phyloP scores from a whole-genome alignment of 2,888 invertebrate genomes.

The Nematopogon swammerdamellus region DNA sequence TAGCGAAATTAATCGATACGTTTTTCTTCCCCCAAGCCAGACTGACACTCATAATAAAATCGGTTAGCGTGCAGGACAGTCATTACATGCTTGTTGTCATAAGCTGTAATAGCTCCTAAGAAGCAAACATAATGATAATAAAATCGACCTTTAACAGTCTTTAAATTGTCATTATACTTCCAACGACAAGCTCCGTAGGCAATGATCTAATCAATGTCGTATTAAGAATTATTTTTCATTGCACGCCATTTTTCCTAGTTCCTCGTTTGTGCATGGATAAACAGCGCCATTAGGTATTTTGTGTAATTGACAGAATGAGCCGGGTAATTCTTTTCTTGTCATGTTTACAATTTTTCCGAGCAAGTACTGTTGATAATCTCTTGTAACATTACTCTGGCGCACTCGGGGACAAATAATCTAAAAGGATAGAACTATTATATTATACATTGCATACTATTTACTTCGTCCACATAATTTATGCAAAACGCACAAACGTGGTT shows the following conservation, averaged over 20 bases:
- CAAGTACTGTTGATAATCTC: too few relatives aligned
- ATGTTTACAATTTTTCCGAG: constrained; percentile 3
- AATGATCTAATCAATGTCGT: constrained; percentile 48
- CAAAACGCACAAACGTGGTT: too few relatives aligned
- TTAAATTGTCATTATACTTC: constrained; percentile 50
- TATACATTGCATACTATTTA: too few relatives aligned
- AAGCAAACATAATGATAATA: constrained; percentile 55
- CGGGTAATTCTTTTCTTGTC: constrained; percentile 29
- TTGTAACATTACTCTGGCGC: too few relatives aligned
- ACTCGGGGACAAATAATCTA: too few relatives aligned
- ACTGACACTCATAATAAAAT: constrained; percentile 24
- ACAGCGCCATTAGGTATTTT: constrained; percentile 33
- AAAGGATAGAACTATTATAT: too few relatives aligned
- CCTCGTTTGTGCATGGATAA: constrained; percentile 51
- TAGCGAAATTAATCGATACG: background rate
- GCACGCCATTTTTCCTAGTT: constrained; percentile 10
- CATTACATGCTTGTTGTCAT: constrained; percentile 47
- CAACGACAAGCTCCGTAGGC: constrained; percentile 22
- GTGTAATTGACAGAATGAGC: constrained; percentile 45
- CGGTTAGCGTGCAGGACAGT: constrained; percentile 37
- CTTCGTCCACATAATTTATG: too few relatives aligned
- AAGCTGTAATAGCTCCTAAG: constrained; percentile 53
- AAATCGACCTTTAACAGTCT: constrained; percentile 51
- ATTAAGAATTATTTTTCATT: constrained; percentile 45
- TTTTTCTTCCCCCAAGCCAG: background rate